Base-by-base conservation (phyloP, 2,797 vertebrate genomes). In the Dicrostonyx torquatus region DNA sequence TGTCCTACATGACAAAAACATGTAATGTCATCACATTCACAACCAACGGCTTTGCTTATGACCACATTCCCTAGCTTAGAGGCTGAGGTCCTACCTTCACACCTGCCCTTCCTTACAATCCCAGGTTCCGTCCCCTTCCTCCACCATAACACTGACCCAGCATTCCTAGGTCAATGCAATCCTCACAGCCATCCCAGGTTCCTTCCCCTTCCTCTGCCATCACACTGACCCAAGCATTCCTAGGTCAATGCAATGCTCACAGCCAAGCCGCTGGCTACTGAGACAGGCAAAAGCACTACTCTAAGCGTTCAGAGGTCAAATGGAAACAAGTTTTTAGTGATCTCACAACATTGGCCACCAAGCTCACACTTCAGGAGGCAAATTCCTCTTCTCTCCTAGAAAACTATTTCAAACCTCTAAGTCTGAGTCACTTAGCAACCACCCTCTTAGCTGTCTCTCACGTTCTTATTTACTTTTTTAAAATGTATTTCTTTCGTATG, bases 321-420 rank as follows among this genome's bases (percentile, higher is more conserved):
- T 20, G 26, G 53, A 60, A 66, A 64, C 13, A 37, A 88, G 31
- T 43, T 75, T 89, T 72, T 78, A 83, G 40, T 17, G 80, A 48
- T 45, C n/a, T 40, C 34, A 29, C n/a, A 34, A 45, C 40, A 40
- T 20, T 60, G 53, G 15, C 29, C 73, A 73, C 14, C 20, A 86
- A 64, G 15, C 17, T 40, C 62, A 34, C 6, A 50, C 62, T 86
- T 62, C 68, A 20, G 24, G 1, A 50, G n/a, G 37, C 90, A 79
- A 91, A 15, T 72, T n/a, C 58, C 55, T 66, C 64, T 76, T 60
- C 80, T 92, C 75, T 90, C 68, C 66, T 78, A 78, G 29, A 92
- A 83, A 40, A 96, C 12, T 50, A 93, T n/a, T 87, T 75, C 50
- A 22, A 85, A 53, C 4, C 48, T 58, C 72, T 45, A 77, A 70